Evolutionary conservation across 2,888 invertebrate species (phyloP).

Genomic region (Pasiphila rectangulata): DNA sequence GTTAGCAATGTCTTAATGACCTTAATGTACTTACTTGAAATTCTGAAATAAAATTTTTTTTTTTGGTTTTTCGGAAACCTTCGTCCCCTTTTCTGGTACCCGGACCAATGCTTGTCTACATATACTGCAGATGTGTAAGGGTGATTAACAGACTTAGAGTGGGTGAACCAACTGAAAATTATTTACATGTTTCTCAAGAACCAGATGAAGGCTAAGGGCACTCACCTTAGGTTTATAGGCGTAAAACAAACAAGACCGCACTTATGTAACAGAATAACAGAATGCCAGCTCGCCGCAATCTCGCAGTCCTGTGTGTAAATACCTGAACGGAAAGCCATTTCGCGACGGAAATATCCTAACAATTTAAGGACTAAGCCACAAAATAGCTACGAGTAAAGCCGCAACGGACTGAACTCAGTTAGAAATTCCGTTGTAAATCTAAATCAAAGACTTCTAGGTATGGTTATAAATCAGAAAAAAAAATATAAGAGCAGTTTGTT

Average conservation of each 20-base stretch:
- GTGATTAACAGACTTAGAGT: too few relatives aligned
- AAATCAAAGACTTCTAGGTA: too few relatives aligned
- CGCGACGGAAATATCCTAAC: constrained; percentile 8
- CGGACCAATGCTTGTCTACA: too few relatives aligned
- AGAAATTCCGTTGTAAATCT: background rate
- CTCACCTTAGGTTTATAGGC: constrained; percentile 58
- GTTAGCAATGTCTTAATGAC: too few relatives aligned
- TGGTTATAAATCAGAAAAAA: too few relatives aligned
- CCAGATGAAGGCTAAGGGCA: constrained; percentile 37
- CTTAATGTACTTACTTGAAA: too few relatives aligned
- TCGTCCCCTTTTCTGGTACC: too few relatives aligned
- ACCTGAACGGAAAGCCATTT: constrained; percentile 22
- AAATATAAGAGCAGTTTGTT: too few relatives aligned
- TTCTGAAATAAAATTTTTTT: too few relatives aligned
- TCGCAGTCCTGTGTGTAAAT: constrained; percentile 10
- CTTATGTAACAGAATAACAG: constrained; percentile 58
- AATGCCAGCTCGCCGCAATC: constrained; percentile 49
- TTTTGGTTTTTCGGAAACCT: too few relatives aligned
- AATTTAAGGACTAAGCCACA: background rate
- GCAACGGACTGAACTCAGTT: background rate
- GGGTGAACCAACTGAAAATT: background rate
- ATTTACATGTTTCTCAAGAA: background rate
- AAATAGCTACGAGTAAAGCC: background rate
- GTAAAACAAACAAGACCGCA: constrained; percentile 54
- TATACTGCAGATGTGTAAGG: too few relatives aligned